Percentiles rank a stretch among this genome's conserved stretches.
Evolutionary conservation across 2,888 invertebrate species (phyloP).

Genomic region (Andrena haemorrhoa): DNA sequence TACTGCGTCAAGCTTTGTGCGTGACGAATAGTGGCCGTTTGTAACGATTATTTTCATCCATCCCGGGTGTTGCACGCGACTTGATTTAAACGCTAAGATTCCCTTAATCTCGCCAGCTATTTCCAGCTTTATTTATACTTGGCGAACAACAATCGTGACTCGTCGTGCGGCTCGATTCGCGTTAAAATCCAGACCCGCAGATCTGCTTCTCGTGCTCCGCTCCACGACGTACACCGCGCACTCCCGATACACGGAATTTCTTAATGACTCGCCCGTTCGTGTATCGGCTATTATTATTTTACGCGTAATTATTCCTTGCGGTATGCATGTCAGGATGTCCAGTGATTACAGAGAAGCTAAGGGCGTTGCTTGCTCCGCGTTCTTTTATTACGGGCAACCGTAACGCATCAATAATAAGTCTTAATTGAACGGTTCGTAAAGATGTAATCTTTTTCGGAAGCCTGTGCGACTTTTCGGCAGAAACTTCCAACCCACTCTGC

Average conservation of each 20-base stretch:
- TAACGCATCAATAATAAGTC: slow-evolving; percentile 25
- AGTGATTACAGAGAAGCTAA: slow-evolving; percentile 18
- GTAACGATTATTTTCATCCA: neutral
- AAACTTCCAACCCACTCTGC: neutral
- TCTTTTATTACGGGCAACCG: slow-evolving; percentile 3
- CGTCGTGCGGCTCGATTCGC: neutral
- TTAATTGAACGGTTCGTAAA: slow-evolving; percentile 10
- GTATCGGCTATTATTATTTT: slow-evolving; percentile 22
- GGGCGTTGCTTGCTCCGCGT: neutral
- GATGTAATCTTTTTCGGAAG: neutral
- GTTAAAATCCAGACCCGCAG: neutral
- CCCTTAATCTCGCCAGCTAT: neutral
- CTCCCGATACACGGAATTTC: neutral
- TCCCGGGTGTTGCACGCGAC: neutral
- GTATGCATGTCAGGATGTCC: slow-evolving; percentile 11
- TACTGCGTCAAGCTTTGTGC: slow-evolving; percentile 10
- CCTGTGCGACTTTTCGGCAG: neutral
- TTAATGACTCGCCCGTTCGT: slow-evolving; percentile 8
- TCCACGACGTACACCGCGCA: neutral
- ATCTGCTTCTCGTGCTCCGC: neutral
- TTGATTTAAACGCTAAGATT: neutral
- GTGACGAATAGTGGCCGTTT: slow-evolving; percentile 6
- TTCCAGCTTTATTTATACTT: too few relatives aligned
- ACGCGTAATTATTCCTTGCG: slow-evolving; percentile 1
- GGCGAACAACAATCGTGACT: neutral